Evolutionary conservation across 2,888 invertebrate genomes (phyloP).

Genomic region (Diadromus collaris): DNA sequence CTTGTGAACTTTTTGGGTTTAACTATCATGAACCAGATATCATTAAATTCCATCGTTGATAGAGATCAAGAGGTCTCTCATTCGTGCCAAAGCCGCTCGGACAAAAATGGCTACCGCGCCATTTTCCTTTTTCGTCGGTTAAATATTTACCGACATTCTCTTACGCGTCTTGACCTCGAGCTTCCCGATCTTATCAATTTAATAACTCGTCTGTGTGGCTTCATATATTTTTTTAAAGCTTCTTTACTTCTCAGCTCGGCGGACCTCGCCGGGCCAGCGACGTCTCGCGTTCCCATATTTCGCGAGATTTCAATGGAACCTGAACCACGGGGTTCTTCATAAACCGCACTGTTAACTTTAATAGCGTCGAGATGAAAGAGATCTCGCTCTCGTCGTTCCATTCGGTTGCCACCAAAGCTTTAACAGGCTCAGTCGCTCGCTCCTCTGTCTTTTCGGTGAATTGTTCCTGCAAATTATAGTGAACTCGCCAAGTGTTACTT

Average conservation of each 20-base stretch:
- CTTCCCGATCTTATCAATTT: conserved; percentile 36
- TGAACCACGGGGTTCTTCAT: conserved; percentile 27
- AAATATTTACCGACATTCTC: conserved; percentile 16
- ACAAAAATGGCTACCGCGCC: not conserved
- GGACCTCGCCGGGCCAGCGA: not conserved
- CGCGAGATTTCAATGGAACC: conserved; percentile 48
- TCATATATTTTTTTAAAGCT: conserved; percentile 20
- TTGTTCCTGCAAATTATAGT: conserved; percentile 28
- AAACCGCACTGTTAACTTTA: conserved; percentile 58
- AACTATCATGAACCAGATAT: not conserved
- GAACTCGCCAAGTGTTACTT: conserved; percentile 4
- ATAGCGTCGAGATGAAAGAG: conserved; percentile 51
- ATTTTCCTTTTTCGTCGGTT: conserved; percentile 1
- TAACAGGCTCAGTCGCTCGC: not conserved
- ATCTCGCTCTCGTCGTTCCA: conserved; percentile 8
- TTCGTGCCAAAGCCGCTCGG: not conserved
- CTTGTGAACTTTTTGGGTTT: too few relatives aligned
- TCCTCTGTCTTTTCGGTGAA: conserved; percentile 4
- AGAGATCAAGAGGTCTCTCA: not conserved
- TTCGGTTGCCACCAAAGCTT: conserved; percentile 35
- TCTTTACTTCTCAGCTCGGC: conserved; percentile 2
- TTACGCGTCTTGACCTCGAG: not conserved
- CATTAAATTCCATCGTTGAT: not conserved
- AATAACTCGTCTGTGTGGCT: conserved; percentile 22
- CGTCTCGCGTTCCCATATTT: conserved; percentile 26